Conservation (phyloP, 2,113 vertebrate species). For the Felis chaus region DNA sequence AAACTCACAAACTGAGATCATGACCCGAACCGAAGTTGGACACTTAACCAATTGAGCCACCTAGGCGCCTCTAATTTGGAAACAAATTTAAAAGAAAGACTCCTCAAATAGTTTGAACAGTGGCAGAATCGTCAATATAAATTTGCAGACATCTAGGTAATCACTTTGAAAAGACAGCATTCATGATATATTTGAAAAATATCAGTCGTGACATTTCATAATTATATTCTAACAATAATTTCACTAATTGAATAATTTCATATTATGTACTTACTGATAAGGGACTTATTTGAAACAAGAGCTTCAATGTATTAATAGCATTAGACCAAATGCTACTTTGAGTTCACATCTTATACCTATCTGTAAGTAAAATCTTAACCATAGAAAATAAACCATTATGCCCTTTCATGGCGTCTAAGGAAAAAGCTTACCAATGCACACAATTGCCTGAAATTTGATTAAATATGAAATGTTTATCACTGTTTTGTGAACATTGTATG, state of each 20-base stretch:
- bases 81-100: background rate
- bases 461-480: background rate
- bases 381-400: background rate
- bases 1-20: too few relatives aligned
- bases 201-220: background rate
- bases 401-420: background rate
- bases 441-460: background rate
- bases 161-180: background rate
- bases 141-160: background rate
- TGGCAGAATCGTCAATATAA: background rate
- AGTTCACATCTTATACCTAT: background rate
- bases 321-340: background rate
- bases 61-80: background rate
- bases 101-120: background rate
- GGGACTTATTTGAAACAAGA: background rate
- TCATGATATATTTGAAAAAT: background rate
- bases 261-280: background rate
- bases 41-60: too few relatives aligned
- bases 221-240: background rate
- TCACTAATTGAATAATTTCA: background rate
- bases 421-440: background rate
- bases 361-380: background rate
- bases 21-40: too few relatives aligned
- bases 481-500: background rate
- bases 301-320: background rate